A percentile compares a stretch with the other conserved stretches of the same genome.
Conservation (phyloP, 2,113 vertebrate genomes). For the Oenanthe oenanthe region DNA sequence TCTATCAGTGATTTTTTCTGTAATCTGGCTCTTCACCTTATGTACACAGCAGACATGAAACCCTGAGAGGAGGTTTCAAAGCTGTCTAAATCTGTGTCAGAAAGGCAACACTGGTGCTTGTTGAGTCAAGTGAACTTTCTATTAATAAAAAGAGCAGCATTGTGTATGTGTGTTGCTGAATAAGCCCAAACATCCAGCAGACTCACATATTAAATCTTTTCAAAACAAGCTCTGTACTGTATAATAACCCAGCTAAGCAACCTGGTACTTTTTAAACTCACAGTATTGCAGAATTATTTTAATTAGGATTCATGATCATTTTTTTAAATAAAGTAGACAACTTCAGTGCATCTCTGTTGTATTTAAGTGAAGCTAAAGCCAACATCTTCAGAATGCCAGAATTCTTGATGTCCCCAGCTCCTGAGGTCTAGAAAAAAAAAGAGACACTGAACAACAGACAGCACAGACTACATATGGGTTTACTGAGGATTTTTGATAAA, state of each 20-base stretch:
- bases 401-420: neutral
- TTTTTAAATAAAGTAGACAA: neutral
- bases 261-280: neutral
- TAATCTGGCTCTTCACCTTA: neutral
- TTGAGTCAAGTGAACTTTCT: neutral
- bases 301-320: neutral
- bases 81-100: fast-evolving
- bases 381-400: neutral
- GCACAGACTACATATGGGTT: neutral
- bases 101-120: neutral
- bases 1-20: neutral
- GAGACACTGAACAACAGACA: neutral
- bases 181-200: neutral
- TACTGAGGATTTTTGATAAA: neutral
- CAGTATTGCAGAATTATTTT: neutral
- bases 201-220: neutral
- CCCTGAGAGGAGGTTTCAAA: neutral
- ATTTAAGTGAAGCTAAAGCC: neutral
- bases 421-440: neutral
- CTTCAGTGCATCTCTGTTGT: neutral
- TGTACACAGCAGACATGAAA: neutral
- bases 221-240: neutral
- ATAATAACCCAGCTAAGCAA: neutral
- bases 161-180: neutral
- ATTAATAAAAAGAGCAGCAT: neutral